Base-by-base conservation (phyloP, 2,888 invertebrate genomes). In the Helleia helle region DNA sequence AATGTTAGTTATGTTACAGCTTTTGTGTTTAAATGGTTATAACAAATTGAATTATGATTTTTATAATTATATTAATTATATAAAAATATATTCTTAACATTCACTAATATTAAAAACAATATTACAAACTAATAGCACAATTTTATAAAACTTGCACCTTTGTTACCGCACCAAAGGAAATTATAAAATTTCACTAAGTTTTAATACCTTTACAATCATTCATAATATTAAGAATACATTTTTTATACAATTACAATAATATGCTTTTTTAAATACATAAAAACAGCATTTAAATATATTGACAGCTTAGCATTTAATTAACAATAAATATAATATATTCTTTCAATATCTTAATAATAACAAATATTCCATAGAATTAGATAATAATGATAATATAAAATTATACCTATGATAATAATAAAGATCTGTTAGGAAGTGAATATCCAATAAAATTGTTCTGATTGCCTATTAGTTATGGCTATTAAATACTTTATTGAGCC, bases 101-200 rank as follows among this genome's bases (percentile, higher is more conserved):
- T n/a, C 5, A 30, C 15, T 30, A 4, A 5, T 9, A 6, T n/a
- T 26, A 2, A 1, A 8, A 30, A 5, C 8, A 36, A 12, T 4
- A 14, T 11, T 24, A 24, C 12, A n/a, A 38, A 22, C 12, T 28
- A 9, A 11, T 15, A 40, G 39, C 30, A 40, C 31, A n/a, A 22
- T 9, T 11, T 40, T 24, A 24, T 15, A 8, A 27, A 14, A 39
- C 37, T 40, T 29, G 37, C 26, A 42, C 38, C 38, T 27, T 13
- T 39, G 30, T 22, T 44, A 40, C 38, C 25, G 44, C 48, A 49
- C 47, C 34, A 42, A 46, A 24, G 7, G 29, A 28, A n/a, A 24
- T 26, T 40, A 24, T 38, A 4, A 26, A 42, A 40, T 41, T 38
- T 40, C 36, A 39, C 28, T 30, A 29, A 24, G 24, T 39, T 39